These are phyloP conservation scores for Apocheima hispidaria DNA, from an alignment of 2,888 invertebrate species.

Conservation along the genomic window DNA sequence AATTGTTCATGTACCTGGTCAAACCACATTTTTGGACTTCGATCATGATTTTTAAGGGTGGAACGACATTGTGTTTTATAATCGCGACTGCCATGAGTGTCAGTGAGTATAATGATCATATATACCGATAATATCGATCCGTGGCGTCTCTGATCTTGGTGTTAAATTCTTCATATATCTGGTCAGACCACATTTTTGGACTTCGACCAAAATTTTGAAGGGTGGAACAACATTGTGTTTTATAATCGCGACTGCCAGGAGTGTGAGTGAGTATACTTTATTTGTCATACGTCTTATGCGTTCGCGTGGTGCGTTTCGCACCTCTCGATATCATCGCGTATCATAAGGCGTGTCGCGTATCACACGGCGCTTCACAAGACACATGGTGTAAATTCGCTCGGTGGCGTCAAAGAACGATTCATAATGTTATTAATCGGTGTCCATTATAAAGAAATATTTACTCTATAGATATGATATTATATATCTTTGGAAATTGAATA, in stretches of 20 bases:
- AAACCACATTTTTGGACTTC: too few species aligned
- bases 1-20: too few species aligned
- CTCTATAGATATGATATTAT: constrained; percentile 43
- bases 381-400: not conserved
- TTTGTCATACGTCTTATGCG: not conserved
- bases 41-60: not conserved
- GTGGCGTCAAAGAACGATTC: constrained; percentile 25
- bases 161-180: too few species aligned
- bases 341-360: too few species aligned
- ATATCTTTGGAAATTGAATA: constrained; percentile 41
- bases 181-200: too few species aligned
- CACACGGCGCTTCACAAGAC: too few species aligned
- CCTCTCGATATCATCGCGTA: not conserved
- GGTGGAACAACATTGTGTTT: not conserved
- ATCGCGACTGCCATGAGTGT: not conserved
- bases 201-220: not conserved
- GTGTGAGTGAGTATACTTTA: not conserved
- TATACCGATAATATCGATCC: too few species aligned
- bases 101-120: not conserved
- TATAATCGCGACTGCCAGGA: not conserved
- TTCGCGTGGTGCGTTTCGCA: not conserved
- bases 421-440: constrained; percentile 51
- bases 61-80: not conserved
- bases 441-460: constrained; percentile 46
- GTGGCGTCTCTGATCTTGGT: too few species aligned